Base-by-base conservation (phyloP, 35 echinoderm and acorn worm genomes). In the Heliocidaris tuberculata region DNA sequence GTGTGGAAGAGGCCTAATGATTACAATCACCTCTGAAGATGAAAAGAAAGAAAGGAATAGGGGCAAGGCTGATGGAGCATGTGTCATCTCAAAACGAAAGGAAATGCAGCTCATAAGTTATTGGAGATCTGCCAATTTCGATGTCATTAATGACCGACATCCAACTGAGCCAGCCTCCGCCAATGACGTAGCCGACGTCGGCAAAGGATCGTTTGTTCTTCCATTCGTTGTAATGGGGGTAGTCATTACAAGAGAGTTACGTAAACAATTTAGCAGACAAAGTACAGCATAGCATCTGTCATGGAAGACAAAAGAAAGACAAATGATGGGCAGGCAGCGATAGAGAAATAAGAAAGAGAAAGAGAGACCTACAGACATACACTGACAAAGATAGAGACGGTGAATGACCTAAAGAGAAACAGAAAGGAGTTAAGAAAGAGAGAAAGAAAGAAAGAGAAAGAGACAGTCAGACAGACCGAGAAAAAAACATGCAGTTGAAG, bases 141-240 rank as follows among this genome's bases (percentile, higher is more conserved):
- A 48, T 89, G 87, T 89, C 87, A 89, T 89, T 32, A 89, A 89
- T 89, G 87, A 89, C 32, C 16, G 87, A 89, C 87, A 31, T 89
- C 87, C 87, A 32, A 48, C 87, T 89, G 87, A 89, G 87, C 31
- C 87, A 9, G 32, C 87, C 87, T 89, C 87, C 31, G 32, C 31
- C 31, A 48, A 13, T 89, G 87, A 89, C 31, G 87, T 47, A 89
- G 87, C 65, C 27, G 27, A 78, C 10, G 17, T 78, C 65, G 65
- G 65, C 65, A 78, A 78, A 78, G 27, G 65, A 78, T 78, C 65
- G 27, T 78, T 78, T 78, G 65, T 78, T 78, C 65, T 78, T 78
- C 27, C 27, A 7, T 27, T 78, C 65, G 27, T 19, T 78, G 65
- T 78, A 78, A 78, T 78, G 27, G 17, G 65, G 27, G 65, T 78